Base-by-base conservation (phyloP, 2,797 vertebrate species). In the Sebastolobus alascanus region DNA sequence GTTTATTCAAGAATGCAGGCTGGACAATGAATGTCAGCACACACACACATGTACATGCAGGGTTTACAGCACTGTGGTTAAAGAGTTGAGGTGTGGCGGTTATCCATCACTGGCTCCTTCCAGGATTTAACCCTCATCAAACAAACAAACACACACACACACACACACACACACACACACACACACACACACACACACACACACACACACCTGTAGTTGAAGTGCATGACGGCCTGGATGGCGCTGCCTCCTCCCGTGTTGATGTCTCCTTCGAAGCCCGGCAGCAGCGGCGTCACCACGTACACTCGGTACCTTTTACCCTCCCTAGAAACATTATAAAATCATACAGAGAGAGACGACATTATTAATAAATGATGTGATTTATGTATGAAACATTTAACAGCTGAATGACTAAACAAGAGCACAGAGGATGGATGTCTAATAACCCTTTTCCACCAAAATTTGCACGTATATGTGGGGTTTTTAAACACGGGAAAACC, bases 151-250 rank as follows among this genome's bases (percentile, higher is more conserved):
- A 20, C 31, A 50, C 7, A 29, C 63, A 16, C 37, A 65, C 35
- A n/a, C 65, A n/a, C 8, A 20, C 31, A 31, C 25, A 31, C 43
- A 20, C 14, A 37, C 60, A n/a, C 11, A 9, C 18, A 14, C 27
- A 46, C 8, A 60, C 54, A 55, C 14, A 58, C 73, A 38, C 59
- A 54, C 73, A 59, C 4, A 59, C 60, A 54, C 55, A 58, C 60
- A 31, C 29, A 66, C n/a, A 73, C 86, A 33, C 86, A 99, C 98
- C 98, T 98, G 97, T 98, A 99, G 94, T 99, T 99, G 94, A 98
- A 99, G 94, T 99, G 98, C 98, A 99, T 99, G 74, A 99, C 95
- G 8, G 98, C 97, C 91, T 99, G 98, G 60, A 99, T 94, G 0
- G 98, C 97, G 0, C 94, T 98, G 29, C 98, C 98, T 18, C 98